Evolutionary conservation across 2,797 vertebrate genomes (phyloP).

Genomic region (Onychomys leucogaster): DNA sequence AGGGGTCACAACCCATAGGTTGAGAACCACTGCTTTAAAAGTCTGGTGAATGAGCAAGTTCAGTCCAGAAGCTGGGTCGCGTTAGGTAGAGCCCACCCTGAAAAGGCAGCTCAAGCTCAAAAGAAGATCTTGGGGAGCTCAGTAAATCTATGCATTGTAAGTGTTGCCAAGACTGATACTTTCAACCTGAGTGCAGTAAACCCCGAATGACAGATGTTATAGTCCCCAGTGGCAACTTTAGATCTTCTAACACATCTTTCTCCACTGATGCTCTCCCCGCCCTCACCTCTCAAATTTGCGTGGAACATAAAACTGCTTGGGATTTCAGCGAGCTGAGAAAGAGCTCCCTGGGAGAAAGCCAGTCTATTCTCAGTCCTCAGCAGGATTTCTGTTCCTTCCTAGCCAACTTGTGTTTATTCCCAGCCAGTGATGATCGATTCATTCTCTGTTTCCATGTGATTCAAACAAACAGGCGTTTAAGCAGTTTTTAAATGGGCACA

Average conservation of each 20-base stretch:
- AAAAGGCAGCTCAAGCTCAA: background rate
- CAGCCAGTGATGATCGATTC: background rate
- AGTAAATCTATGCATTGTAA: background rate
- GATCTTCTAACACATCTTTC: background rate
- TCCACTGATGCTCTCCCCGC: fast-evolving
- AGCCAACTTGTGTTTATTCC: background rate
- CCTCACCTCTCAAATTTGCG: background rate
- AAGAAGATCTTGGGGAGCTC: background rate
- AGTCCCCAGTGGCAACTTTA: background rate
- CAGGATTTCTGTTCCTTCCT: background rate
- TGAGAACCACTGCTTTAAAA: background rate
- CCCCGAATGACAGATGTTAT: background rate
- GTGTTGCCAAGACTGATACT: background rate
- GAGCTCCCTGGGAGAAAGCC: background rate
- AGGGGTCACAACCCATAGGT: background rate
- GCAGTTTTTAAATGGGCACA: background rate
- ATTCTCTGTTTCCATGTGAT: background rate
- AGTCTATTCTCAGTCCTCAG: background rate
- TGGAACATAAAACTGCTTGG: background rate
- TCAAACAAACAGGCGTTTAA: background rate
- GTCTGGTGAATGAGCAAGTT: background rate
- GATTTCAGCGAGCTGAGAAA: background rate
- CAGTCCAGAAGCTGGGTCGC: too few species aligned
- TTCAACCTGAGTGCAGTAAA: background rate
- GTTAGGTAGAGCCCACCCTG: background rate